Percentiles rank a stretch among this genome's conserved stretches.
Conservation (phyloP, 2,888 invertebrate species). For the Torymus auratus region DNA sequence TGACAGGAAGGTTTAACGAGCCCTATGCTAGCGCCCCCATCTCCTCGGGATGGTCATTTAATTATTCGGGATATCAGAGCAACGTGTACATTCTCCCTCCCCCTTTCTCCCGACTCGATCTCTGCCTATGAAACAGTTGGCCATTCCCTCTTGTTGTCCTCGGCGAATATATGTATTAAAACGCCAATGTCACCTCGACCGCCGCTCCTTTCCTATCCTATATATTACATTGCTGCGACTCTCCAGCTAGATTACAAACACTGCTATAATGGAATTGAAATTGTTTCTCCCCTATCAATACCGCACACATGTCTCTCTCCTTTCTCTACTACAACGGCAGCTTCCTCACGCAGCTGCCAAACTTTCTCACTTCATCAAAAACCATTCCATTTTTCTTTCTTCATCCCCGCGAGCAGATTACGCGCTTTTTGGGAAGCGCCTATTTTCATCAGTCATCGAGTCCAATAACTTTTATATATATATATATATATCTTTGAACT, state of each 20-base stretch:
- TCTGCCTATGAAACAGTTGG: slow-evolving; percentile 31
- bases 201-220: slow-evolving; percentile 40
- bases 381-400: too few species aligned
- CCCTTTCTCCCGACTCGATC: slow-evolving; percentile 37
- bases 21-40: slow-evolving; percentile 71
- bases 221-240: slow-evolving; percentile 65
- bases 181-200: slow-evolving; percentile 11
- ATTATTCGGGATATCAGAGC: slow-evolving; percentile 71
- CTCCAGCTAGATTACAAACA: slow-evolving; percentile 74
- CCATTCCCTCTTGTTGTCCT: not conserved
- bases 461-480: too few species aligned
- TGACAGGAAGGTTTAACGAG: slow-evolving; percentile 76
- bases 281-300: slow-evolving; percentile 76
- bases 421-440: too few species aligned
- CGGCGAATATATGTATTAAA: slow-evolving; percentile 17
- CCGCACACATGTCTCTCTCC: slow-evolving; percentile 64
- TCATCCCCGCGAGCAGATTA: too few species aligned
- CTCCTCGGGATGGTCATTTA: slow-evolving; percentile 75
- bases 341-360: too few species aligned
- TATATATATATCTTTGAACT: too few species aligned
- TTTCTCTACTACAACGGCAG: not conserved
- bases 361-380: too few species aligned
- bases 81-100: slow-evolving; percentile 52
- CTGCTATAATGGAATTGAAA: slow-evolving; percentile 75
- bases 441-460: too few species aligned